These are phyloP conservation scores for Andrena praecox DNA, from an alignment of 2,888 invertebrate species.

Conservation along the genomic window DNA sequence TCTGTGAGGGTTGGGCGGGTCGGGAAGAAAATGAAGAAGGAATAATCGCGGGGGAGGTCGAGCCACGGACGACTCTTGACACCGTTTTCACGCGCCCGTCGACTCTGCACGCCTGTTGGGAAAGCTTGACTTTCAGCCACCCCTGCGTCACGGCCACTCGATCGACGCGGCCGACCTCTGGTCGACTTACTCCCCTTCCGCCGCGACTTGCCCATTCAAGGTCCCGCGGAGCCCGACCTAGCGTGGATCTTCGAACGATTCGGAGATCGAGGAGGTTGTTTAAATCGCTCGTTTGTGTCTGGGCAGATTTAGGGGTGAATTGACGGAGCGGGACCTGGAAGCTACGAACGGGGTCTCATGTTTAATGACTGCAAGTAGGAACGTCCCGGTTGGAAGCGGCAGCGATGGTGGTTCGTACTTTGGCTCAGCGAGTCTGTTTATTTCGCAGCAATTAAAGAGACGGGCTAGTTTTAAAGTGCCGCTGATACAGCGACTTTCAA, in stretches of 20 bases:
- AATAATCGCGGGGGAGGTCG: conserved; percentile 13
- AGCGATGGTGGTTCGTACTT: not conserved
- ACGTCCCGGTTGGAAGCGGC: not conserved
- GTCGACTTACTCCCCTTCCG: conserved; percentile 3
- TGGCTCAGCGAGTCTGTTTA: not conserved
- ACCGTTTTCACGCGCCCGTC: conserved; percentile 33
- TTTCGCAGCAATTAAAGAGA: not conserved
- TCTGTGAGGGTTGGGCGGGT: not conserved
- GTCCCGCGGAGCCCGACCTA: not conserved
- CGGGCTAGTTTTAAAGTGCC: not conserved
- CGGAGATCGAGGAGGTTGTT: not conserved
- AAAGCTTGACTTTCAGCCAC: conserved; percentile 48
- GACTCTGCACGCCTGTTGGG: conserved; percentile 4
- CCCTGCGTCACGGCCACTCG: conserved; percentile 37
- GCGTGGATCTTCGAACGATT: not conserved
- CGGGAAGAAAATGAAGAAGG: not conserved
- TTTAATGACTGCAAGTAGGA: not conserved
- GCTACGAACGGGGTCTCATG: not conserved
- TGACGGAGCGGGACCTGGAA: too few species aligned
- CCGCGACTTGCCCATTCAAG: conserved; percentile 7
- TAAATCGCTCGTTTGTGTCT: too few species aligned
- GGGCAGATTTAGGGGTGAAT: too few species aligned
- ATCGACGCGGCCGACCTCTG: conserved; percentile 30
- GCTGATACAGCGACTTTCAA: not conserved
- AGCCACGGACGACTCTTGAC: conserved; percentile 49